Conservation (phyloP, 35 echinoderm and acorn worm species). For the Apostichopus japonicus region DNA sequence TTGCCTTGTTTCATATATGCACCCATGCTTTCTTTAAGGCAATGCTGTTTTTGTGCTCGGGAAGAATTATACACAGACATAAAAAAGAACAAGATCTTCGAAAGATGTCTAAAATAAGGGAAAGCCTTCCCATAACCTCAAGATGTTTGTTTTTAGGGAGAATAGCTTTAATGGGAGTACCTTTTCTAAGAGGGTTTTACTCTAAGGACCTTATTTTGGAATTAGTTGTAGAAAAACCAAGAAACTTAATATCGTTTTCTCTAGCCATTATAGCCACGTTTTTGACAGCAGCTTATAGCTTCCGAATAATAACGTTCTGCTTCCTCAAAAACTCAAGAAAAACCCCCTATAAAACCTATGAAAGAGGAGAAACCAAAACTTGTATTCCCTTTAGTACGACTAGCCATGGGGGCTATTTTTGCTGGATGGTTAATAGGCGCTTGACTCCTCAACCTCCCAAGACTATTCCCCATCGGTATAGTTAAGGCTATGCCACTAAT, state of each 20-base stretch:
- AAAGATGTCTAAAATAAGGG: conserved; percentile 64
- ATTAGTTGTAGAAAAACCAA: not conserved
- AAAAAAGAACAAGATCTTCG: conserved; percentile 84
- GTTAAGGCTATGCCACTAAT: conserved; percentile 47
- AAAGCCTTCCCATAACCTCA: conserved; percentile 48
- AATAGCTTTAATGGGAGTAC: conserved; percentile 61
- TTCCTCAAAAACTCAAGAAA: conserved; percentile 4
- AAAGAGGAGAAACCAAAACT: conserved; percentile 66
- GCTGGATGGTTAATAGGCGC: conserved; percentile 51
- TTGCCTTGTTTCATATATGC: conserved; percentile 84
- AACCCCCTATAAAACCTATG: conserved; percentile 7
- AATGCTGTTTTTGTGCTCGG: conserved; percentile 82
- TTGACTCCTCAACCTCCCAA: not conserved
- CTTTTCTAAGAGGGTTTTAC: conserved; percentile 79
- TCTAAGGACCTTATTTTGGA: conserved; percentile 85
- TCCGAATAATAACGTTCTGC: conserved; percentile 65
- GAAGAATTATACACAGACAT: conserved; percentile 75
- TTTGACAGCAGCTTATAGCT: conserved; percentile 64
- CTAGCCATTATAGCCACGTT: conserved; percentile 46
- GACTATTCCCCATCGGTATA: not conserved
- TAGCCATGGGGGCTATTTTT: conserved; percentile 53
- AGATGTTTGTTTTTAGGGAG: conserved; percentile 61
- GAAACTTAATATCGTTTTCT: conserved; percentile 39
- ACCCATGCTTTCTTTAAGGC: conserved; percentile 93
- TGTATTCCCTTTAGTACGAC: conserved; percentile 5